Percentiles rank a stretch among this genome's conserved stretches.
phyloP scores from a whole-genome alignment of 2,888 invertebrate genomes.

The Strigamia transsilvanica region DNA sequence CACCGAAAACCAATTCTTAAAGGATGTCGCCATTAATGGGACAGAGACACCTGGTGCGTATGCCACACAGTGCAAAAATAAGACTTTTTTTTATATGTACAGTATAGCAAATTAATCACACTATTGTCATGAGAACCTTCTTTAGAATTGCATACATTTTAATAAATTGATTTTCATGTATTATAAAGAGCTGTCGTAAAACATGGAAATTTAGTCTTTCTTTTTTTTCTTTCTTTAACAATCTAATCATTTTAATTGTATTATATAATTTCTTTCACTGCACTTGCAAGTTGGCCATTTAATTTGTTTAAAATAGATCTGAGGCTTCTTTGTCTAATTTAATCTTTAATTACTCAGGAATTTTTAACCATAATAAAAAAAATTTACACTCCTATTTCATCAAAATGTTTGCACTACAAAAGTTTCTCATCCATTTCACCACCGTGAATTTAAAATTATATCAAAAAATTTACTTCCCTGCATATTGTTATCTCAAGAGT shows the following conservation, averaged over 20 bases:
- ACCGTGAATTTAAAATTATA: no score
- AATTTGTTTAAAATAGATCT: not conserved
- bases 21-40: slow-evolving; percentile 13
- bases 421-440: no score
- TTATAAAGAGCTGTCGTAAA: no score
- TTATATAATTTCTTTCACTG: not conserved
- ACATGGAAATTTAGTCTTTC: no score
- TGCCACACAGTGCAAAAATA: not conserved
- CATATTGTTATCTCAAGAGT: not conserved
- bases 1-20: not conserved
- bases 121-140: no score
- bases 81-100: no score
- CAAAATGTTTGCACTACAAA: no score
- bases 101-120: not conserved
- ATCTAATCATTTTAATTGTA: not conserved
- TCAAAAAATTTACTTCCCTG: not conserved
- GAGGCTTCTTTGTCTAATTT: not conserved
- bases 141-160: no score
- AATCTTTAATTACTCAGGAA: no score
- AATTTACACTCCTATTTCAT: no score
- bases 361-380: no score
- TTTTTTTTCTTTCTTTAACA: not conserved
- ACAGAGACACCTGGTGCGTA: not conserved
- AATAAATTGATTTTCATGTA: no score
- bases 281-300: not conserved